phyloP scores from a whole-genome alignment of 2,888 invertebrate species.

The Hirtodrosophila alboralis region DNA sequence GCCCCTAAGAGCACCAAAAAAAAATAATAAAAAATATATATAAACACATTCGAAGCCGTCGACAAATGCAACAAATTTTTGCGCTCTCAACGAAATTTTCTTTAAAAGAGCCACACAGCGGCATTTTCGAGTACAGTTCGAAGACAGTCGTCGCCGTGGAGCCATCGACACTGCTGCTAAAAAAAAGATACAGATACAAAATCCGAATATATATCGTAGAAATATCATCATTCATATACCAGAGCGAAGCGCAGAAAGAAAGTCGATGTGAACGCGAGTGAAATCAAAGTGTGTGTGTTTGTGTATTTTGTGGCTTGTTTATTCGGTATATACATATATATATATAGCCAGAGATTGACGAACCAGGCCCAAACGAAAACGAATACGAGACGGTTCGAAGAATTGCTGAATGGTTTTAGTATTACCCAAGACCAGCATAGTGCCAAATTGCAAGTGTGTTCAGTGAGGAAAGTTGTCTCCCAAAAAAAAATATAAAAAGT shows the following conservation, averaged over 20 bases:
- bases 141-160: slow-evolving; percentile 71
- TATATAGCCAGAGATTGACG: slow-evolving; percentile 22
- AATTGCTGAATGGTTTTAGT: slow-evolving; percentile 22
- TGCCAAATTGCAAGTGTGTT: slow-evolving; percentile 60
- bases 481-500: slow-evolving; percentile 34
- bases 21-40: too few species aligned
- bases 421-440: slow-evolving; percentile 20
- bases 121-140: slow-evolving; percentile 72
- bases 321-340: slow-evolving; percentile 23
- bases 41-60: slow-evolving; percentile 19
- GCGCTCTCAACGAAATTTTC: slow-evolving; percentile 64
- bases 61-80: slow-evolving; percentile 25
- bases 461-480: slow-evolving; percentile 63
- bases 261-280: slow-evolving; percentile 54
- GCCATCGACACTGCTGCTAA: slow-evolving; percentile 53
- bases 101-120: slow-evolving; percentile 73
- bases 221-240: slow-evolving; percentile 3
- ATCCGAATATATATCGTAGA: slow-evolving; percentile 10
- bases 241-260: slow-evolving; percentile 58
- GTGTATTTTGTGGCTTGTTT: slow-evolving; percentile 11
- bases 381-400: slow-evolving; percentile 55
- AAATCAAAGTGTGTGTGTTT: slow-evolving; percentile 55
- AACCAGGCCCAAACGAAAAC: slow-evolving; percentile 31
- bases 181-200: slow-evolving; percentile 3
- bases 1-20: slow-evolving; percentile 55